Evolutionary conservation across 1,140 invertebrate genomes (phyloP).

Genomic region (Drosophila lacteicornis): DNA sequence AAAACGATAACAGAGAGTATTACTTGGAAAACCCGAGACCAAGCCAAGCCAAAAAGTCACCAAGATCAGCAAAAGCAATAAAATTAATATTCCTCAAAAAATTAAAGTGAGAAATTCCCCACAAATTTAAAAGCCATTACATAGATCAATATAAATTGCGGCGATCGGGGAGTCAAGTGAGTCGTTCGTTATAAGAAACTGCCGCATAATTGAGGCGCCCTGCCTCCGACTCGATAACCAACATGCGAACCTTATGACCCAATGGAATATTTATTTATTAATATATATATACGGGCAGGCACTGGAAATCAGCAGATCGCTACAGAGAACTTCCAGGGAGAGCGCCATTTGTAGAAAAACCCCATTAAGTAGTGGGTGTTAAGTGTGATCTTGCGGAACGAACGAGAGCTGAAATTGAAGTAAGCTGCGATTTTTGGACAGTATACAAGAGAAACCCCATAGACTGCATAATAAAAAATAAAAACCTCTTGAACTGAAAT

Average conservation of each 20-base stretch:
- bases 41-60: background rate
- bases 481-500: slow-evolving; percentile 9
- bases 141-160: slow-evolving; percentile 1
- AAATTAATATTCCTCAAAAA: slow-evolving; percentile 5
- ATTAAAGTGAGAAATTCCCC: background rate
- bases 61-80: slow-evolving; percentile 14
- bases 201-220: slow-evolving; percentile 32
- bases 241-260: slow-evolving; percentile 39
- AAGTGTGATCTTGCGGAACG: slow-evolving; percentile 6
- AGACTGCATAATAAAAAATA: slow-evolving; percentile 7
- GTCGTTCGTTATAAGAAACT: slow-evolving; percentile 11
- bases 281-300: slow-evolving; percentile 11
- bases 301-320: slow-evolving; percentile 25
- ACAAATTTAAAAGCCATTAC: slow-evolving; percentile 1
- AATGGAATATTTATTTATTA: slow-evolving; percentile 47
- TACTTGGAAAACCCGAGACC: background rate
- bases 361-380: slow-evolving; percentile 8
- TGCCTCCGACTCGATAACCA: slow-evolving; percentile 22
- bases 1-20: slow-evolving; percentile 7
- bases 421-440: slow-evolving; percentile 4
- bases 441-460: background rate
- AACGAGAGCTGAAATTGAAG: slow-evolving; percentile 5
- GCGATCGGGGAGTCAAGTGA: slow-evolving; percentile 11
- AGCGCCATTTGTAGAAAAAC: slow-evolving; percentile 1
- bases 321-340: background rate